Base-by-base conservation (phyloP, 1,140 invertebrate genomes). In the Zeugodacus cucurbitae region DNA sequence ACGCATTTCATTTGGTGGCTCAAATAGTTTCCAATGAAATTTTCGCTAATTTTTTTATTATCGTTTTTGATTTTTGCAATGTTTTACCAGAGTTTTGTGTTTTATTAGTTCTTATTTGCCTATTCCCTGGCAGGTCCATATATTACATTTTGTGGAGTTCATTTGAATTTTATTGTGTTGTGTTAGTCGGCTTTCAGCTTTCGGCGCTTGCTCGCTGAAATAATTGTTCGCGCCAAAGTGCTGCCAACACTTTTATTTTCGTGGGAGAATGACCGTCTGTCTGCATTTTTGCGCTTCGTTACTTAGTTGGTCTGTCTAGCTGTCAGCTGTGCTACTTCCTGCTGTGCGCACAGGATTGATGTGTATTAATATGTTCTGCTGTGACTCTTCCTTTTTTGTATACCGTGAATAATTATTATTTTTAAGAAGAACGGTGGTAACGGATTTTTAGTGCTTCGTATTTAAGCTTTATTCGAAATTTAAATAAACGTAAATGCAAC, bases 11-110 rank as follows among this genome's bases (percentile, higher is more conserved):
- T 57, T 58, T 58, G 32, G 32, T 86, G 59, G 8, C 3, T 91
- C 90, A 92, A 92, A 92, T 91, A 91, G 91, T 92, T 92, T 92
- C 91, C 91, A 91, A 91, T 91, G 91, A 92, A 92, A 91, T 90
- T 90, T 89, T 92, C 91, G 82, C 22, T 17, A 54, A n/a, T n/a
- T 44, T 86, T 37, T 54, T 58, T 26, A 57, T 64, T 86, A 67
- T 64, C 70, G 48, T 86, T 88, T n/a, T 57, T 41, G 85, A 59
- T 87, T 87, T 87, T 62, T n/a, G 54, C 48, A 58, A 48, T 87
- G 26, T 87, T 58, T 87, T 87, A 87, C 41, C 26, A 82, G 22
- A 62, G 22, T 62, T 54, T 54, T 54, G 20, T 54, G 48, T 54
- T 54, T 54, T 54, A 54, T 54, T 54, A 54, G 48, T 17, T 34